phyloP scores from a whole-genome alignment of 1,140 invertebrate genomes.

The Bombus turneri region DNA sequence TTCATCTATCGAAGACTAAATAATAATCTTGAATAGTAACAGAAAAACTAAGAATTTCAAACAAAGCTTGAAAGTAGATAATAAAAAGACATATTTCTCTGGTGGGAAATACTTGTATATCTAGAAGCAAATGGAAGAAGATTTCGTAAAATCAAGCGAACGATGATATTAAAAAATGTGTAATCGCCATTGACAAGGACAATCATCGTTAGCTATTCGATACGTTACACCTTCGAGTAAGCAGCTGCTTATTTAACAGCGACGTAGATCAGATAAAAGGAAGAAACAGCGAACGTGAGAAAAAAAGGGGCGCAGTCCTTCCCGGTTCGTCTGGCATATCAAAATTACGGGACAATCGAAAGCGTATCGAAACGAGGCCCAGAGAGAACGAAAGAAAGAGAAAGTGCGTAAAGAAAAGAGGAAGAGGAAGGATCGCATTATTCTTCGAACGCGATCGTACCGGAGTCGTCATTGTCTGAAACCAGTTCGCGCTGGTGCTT shows the following conservation, averaged over 20 bases:
- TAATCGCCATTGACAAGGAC: not conserved
- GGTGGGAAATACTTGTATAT: too few species aligned
- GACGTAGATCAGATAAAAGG: conserved; percentile 47
- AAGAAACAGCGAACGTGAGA: conserved; percentile 71
- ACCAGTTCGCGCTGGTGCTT: conserved; percentile 79
- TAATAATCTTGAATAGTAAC: too few species aligned
- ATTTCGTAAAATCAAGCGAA: not conserved
- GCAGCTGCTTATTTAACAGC: conserved; percentile 27
- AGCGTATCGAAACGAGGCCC: conserved; percentile 74
- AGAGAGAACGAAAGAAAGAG: not conserved
- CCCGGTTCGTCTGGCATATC: conserved; percentile 77
- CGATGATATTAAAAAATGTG: not conserved
- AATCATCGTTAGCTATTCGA: not conserved
- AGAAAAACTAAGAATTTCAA: too few species aligned
- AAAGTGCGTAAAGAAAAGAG: not conserved
- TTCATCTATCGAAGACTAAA: too few species aligned
- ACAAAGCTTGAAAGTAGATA: too few species aligned
- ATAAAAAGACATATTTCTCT: too few species aligned
- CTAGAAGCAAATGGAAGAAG: too few species aligned
- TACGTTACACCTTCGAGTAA: not conserved
- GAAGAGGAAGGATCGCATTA: conserved; percentile 50
- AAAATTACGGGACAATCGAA: conserved; percentile 81
- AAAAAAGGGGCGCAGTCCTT: conserved; percentile 62
- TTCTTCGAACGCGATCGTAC: conserved; percentile 68
- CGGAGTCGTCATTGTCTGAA: conserved; percentile 78